Percentiles rank a stretch among this genome's conserved stretches.
Evolutionary conservation across 2,797 vertebrate species (phyloP).

Genomic region (Limosa lapponica): DNA sequence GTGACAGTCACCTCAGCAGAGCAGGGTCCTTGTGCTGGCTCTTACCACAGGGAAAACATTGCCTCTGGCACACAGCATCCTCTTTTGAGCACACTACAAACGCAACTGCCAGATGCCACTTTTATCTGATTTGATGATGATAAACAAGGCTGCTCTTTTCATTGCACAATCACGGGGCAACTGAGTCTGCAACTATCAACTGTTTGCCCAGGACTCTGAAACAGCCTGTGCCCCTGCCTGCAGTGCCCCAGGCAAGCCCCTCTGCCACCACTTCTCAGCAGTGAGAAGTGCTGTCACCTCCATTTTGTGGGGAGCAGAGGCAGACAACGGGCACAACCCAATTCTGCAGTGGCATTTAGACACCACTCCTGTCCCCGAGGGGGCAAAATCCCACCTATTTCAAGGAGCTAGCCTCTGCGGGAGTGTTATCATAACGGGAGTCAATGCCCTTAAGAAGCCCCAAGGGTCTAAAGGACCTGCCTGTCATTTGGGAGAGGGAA

Average conservation of each 20-base stretch:
- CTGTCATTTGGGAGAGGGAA: not conserved
- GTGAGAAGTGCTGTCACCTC: not conserved
- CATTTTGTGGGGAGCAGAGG: rapidly evolving
- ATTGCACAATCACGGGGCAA: not conserved
- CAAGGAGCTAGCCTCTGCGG: not conserved
- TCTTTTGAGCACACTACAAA: not conserved
- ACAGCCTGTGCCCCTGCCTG: not conserved
- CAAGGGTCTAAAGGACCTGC: not conserved
- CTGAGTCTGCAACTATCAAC: not conserved
- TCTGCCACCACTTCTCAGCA: not conserved
- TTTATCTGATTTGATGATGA: not conserved
- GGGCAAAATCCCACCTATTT: not conserved
- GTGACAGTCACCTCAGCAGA: not conserved
- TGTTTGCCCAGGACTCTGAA: not conserved
- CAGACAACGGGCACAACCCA: not conserved
- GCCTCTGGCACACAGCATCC: not conserved
- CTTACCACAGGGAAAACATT: not conserved
- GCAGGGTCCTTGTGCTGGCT: not conserved
- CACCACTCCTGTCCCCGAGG: not conserved
- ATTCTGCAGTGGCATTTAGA: not conserved
- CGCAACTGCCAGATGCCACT: not conserved
- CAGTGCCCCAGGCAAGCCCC: not conserved
- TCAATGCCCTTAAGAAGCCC: not conserved
- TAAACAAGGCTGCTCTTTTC: not conserved
- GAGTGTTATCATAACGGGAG: not conserved